Evolutionary conservation across 2,113 vertebrate species (phyloP).

Genomic region (Neolamprologus sp.): DNA sequence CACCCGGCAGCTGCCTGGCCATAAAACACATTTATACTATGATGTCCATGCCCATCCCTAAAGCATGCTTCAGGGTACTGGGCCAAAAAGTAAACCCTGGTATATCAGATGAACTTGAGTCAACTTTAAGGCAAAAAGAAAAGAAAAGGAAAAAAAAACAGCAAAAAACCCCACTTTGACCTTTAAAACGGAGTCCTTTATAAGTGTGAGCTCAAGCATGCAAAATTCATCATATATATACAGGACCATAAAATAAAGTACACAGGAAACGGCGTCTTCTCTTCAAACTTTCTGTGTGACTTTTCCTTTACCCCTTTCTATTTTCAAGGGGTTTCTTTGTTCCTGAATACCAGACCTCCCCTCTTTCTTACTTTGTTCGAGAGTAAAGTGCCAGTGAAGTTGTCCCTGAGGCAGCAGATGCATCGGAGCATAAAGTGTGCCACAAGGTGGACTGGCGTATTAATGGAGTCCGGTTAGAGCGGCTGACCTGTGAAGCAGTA

Average conservation of each 20-base stretch:
- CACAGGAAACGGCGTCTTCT: not conserved
- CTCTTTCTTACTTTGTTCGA: slow-evolving; percentile 21
- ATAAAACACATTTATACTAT: slow-evolving; percentile 75
- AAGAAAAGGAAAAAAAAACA: fast-evolving
- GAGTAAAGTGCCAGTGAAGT: slow-evolving; percentile 53
- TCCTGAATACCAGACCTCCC: not conserved
- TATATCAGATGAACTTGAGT: not conserved
- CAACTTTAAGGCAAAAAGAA: not conserved
- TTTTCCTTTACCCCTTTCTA: slow-evolving; percentile 15
- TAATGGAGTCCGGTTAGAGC: slow-evolving; percentile 63
- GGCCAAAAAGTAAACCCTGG: slow-evolving; percentile 29
- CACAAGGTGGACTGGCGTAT: slow-evolving; percentile 56
- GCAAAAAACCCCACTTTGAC: not conserved
- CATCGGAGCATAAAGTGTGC: slow-evolving; percentile 58
- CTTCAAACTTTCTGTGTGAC: slow-evolving; percentile 16
- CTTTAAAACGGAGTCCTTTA: not conserved
- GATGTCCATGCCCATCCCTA: slow-evolving; percentile 61
- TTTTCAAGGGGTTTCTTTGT: slow-evolving; percentile 28
- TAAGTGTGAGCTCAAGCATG: not conserved
- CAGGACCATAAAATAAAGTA: not conserved
- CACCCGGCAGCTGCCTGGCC: slow-evolving; percentile 65
- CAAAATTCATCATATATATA: not conserved
- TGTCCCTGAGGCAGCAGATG: slow-evolving; percentile 44
- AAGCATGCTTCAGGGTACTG: slow-evolving; percentile 45
- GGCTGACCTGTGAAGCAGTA: slow-evolving; percentile 63